A percentile compares a stretch with the other conserved stretches of the same genome.
Conservation (phyloP, 2,888 invertebrate genomes). For the Theodoxus fluviatilis region DNA sequence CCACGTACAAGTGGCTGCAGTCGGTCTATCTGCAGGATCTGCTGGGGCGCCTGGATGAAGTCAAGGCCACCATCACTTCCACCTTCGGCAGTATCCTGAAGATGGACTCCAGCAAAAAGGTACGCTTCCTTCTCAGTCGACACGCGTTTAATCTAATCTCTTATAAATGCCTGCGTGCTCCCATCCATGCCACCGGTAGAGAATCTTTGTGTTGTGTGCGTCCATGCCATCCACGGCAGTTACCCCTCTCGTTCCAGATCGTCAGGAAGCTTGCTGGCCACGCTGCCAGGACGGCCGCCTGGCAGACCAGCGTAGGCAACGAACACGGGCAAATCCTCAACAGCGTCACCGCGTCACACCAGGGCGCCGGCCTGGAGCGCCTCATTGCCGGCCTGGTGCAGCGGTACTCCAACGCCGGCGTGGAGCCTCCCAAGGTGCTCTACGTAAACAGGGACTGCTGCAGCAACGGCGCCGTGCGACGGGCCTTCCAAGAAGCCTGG, state of each 20-base stretch:
- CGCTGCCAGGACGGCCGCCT: slow-evolving; percentile 34
- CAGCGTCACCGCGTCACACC: slow-evolving; percentile 36
- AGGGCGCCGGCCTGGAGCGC: slow-evolving; percentile 34
- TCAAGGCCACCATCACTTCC: slow-evolving; percentile 41
- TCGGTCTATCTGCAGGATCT: slow-evolving; percentile 28
- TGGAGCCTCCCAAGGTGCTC: slow-evolving; percentile 38
- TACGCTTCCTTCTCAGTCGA: no score
- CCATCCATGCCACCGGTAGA: no score
- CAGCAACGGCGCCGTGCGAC: slow-evolving; percentile 20
- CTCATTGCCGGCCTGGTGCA: slow-evolving; percentile 36
- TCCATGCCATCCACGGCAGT: no score
- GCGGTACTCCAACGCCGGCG: slow-evolving; percentile 34
- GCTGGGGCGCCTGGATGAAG: slow-evolving; percentile 33
- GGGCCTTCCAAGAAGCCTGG: no score
- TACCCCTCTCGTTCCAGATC: neutral
- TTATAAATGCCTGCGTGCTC: no score
- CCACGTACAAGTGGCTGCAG: slow-evolving; percentile 5
- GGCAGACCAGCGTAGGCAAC: slow-evolving; percentile 43
- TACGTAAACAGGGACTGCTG: slow-evolving; percentile 49
- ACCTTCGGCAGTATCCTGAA: slow-evolving; percentile 41
- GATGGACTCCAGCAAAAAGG: slow-evolving; percentile 46
- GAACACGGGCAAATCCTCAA: slow-evolving; percentile 40
- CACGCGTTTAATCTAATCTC: no score
- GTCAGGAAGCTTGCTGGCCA: slow-evolving; percentile 37
- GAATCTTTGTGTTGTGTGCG: no score